Evolutionary conservation across 2,888 invertebrate species (phyloP).

Genomic region (Panorpa germanica): DNA sequence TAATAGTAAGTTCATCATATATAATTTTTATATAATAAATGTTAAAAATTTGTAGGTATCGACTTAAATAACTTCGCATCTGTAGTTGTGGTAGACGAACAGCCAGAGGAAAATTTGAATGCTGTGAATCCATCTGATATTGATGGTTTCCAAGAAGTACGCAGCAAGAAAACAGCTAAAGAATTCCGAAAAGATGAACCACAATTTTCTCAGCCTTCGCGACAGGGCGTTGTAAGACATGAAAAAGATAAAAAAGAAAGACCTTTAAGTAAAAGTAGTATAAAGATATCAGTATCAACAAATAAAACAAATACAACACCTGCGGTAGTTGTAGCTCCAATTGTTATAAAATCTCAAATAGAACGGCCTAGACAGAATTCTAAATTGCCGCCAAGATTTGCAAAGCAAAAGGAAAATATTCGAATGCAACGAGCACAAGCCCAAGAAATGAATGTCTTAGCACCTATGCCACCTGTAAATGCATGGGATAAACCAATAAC

Average conservation of each 20-base stretch:
- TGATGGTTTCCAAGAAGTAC: slow-evolving; percentile 69
- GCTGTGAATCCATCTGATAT: slow-evolving; percentile 31
- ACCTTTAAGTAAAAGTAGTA: slow-evolving; percentile 25
- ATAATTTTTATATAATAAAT: too few species aligned
- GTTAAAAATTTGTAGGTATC: too few species aligned
- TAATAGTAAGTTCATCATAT: too few species aligned
- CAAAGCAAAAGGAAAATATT: slow-evolving; percentile 46
- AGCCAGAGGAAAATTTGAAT: slow-evolving; percentile 14
- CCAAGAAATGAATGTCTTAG: slow-evolving; percentile 34
- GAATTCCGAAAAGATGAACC: too few species aligned
- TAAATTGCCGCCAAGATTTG: slow-evolving; percentile 58
- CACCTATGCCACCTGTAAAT: slow-evolving; percentile 54
- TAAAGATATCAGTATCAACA: slow-evolving; percentile 16
- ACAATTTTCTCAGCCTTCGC: too few species aligned
- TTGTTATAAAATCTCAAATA: too few species aligned
- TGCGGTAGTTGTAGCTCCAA: too few species aligned
- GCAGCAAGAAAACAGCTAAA: slow-evolving; percentile 57
- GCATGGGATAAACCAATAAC: slow-evolving; percentile 78
- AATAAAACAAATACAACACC: slow-evolving; percentile 18
- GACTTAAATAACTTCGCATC: slow-evolving; percentile 31
- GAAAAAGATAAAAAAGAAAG: too few species aligned
- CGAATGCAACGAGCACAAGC: slow-evolving; percentile 23
- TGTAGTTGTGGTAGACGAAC: slow-evolving; percentile 25
- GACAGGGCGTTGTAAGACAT: too few species aligned
- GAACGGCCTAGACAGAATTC: too few species aligned